These are phyloP conservation scores for Drosophila sordidapex DNA, from an alignment of 2,888 invertebrate genomes.

Conservation along the genomic window DNA sequence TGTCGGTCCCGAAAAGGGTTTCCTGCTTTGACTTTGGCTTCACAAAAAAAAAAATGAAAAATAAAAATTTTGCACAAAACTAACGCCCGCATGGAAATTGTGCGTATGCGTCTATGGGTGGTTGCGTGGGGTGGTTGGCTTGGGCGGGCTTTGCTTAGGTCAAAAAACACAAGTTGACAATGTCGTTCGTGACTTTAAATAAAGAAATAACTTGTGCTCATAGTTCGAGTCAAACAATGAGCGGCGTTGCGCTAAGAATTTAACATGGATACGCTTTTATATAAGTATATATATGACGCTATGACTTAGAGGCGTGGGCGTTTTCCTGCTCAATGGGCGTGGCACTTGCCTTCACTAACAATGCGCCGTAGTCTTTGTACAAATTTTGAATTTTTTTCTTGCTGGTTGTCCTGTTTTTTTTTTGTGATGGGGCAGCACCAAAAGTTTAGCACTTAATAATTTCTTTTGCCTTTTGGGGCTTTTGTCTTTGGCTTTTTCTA, in stretches of 20 bases:
- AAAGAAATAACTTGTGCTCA: constrained; percentile 73
- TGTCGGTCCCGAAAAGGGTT: constrained; percentile 70
- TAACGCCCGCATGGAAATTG: constrained; percentile 59
- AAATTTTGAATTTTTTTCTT: constrained; percentile 49
- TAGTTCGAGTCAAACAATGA: constrained; percentile 76
- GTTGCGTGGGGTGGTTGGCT: constrained; percentile 5
- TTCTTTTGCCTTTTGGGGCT: constrained; percentile 27
- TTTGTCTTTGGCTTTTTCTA: constrained; percentile 23
- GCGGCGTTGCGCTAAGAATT: constrained; percentile 67
- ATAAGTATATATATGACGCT: constrained; percentile 17
- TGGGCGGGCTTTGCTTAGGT: constrained; percentile 32
- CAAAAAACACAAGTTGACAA: constrained; percentile 59
- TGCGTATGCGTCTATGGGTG: constrained; percentile 50
- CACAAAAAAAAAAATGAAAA: neutral
- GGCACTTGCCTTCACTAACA: constrained; percentile 51
- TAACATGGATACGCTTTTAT: constrained; percentile 62
- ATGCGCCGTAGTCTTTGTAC: constrained; percentile 44
- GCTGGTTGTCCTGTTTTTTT: constrained; percentile 4
- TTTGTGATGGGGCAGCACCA: constrained; percentile 50
- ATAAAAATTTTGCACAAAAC: constrained; percentile 54
- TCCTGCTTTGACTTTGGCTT: constrained; percentile 65
- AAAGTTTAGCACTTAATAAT: constrained; percentile 73
- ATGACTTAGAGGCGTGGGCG: constrained; percentile 10
- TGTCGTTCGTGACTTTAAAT: constrained; percentile 70
- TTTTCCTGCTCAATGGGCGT: constrained; percentile 30